phyloP scores from a whole-genome alignment of 2,888 invertebrate genomes.

The Myathropa florea region DNA sequence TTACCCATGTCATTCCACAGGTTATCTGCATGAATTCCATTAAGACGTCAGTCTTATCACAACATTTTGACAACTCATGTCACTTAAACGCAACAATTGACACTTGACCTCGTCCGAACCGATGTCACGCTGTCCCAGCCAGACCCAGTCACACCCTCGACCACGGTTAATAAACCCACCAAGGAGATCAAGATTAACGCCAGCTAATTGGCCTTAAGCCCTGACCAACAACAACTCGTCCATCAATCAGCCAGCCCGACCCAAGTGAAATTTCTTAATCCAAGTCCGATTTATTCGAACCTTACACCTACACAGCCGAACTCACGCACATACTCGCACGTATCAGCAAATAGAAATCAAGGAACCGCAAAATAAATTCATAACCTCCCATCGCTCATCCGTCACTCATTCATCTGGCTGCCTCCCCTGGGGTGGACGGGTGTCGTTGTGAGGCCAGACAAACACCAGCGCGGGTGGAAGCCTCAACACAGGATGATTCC shows the following conservation, averaged over 20 bases:
- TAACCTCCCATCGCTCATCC: slow-evolving; percentile 45
- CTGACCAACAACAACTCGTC: slow-evolving; percentile 12
- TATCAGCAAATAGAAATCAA: slow-evolving; percentile 55
- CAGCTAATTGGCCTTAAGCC: slow-evolving; percentile 50
- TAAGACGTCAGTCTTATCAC: slow-evolving; percentile 31
- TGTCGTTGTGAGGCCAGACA: background rate
- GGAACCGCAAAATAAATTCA: slow-evolving; percentile 59
- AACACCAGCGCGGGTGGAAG: background rate
- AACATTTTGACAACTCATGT: slow-evolving; percentile 11
- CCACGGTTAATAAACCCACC: background rate
- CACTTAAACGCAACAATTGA: slow-evolving; percentile 7
- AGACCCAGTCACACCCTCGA: background rate
- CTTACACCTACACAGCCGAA: background rate
- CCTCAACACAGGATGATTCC: too few relatives aligned
- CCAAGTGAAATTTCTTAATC: slow-evolving; percentile 57
- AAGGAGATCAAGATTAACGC: slow-evolving; percentile 29
- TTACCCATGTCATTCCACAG: background rate
- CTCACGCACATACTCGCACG: slow-evolving; percentile 28
- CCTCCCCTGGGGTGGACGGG: background rate
- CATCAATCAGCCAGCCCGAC: slow-evolving; percentile 35
- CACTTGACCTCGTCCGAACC: slow-evolving; percentile 21
- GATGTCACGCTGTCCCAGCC: background rate
- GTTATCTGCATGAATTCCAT: slow-evolving; percentile 1
- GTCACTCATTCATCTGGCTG: slow-evolving; percentile 17
- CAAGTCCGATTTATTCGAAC: background rate